These are phyloP conservation scores for Xylota sylvarum DNA, from an alignment of 2,888 invertebrate genomes.

Conservation along the genomic window DNA sequence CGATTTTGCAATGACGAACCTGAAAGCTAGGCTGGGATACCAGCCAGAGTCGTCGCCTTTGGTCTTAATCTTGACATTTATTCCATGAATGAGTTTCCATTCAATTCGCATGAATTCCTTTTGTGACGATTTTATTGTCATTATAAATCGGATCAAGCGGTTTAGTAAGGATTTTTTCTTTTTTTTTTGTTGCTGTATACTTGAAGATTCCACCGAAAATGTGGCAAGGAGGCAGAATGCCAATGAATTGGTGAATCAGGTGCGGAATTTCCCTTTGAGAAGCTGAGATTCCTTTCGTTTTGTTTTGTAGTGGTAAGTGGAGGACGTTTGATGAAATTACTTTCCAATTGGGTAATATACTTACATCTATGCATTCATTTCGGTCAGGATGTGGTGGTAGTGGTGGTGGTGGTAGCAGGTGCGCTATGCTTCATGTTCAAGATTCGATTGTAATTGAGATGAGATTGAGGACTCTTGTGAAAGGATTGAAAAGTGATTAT, in stretches of 20 bases:
- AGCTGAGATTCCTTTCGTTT: constrained; percentile 12
- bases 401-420: background rate
- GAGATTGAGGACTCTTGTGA: background rate
- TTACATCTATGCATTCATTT: background rate
- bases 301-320: constrained; percentile 27
- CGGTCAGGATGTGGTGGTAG: constrained; percentile 28
- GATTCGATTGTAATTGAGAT: constrained; percentile 42
- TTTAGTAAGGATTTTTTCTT: constrained; percentile 45
- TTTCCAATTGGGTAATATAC: constrained; percentile 66
- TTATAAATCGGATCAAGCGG: constrained; percentile 77
- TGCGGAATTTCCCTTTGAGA: constrained; percentile 73
- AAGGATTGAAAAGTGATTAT: constrained; percentile 56
- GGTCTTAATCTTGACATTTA: constrained; percentile 77
- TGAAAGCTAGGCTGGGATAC: constrained; percentile 32
- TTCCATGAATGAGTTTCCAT: constrained; percentile 76
- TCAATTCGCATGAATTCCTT: constrained; percentile 75
- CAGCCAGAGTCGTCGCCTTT: constrained; percentile 59
- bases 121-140: constrained; percentile 77
- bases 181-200: constrained; percentile 29
- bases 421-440: background rate
- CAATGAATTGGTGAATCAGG: constrained; percentile 62
- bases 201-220: constrained; percentile 44
- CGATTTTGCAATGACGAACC: constrained; percentile 64
- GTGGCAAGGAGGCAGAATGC: too few relatives aligned
- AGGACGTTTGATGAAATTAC: constrained; percentile 66